A percentile compares a stretch with the other conserved stretches of the same genome.
Evolutionary conservation across 2,113 vertebrate species (phyloP).

Genomic region (Daboia siamensis): DNA sequence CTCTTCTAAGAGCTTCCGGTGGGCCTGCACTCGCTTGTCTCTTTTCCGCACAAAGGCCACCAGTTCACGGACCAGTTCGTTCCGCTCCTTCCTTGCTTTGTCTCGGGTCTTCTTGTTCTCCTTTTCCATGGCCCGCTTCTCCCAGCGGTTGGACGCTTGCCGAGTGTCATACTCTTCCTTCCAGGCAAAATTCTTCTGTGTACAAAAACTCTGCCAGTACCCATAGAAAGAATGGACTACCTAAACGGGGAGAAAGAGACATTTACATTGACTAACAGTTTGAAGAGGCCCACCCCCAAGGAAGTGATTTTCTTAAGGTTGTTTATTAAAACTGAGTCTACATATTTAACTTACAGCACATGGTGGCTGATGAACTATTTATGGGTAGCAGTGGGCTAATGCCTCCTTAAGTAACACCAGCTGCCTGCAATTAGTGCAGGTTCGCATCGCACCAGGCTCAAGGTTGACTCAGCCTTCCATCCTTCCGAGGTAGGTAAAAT

Average conservation of each 20-base stretch:
- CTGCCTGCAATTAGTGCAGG: too few relatives aligned
- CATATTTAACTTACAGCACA: background rate
- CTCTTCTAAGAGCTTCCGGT: slow-evolving; percentile 88
- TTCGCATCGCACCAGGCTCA: too few relatives aligned
- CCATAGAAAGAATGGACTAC: slow-evolving; percentile 93
- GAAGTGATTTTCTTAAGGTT: background rate
- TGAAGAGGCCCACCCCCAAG: background rate
- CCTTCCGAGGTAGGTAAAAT: too few relatives aligned
- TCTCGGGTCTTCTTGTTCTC: slow-evolving; percentile 94
- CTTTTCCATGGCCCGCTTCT: slow-evolving; percentile 97
- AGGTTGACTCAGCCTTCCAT: too few relatives aligned
- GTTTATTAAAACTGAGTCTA: background rate
- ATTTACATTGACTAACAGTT: too few relatives aligned
- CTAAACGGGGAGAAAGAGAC: slow-evolving; percentile 58
- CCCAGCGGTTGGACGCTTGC: slow-evolving; percentile 94
- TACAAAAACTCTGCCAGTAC: slow-evolving; percentile 97
- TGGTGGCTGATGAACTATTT: background rate
- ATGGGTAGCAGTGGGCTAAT: too few relatives aligned
- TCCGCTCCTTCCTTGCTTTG: slow-evolving; percentile 87
- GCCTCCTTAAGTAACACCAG: too few relatives aligned
- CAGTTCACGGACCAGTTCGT: slow-evolving; percentile 86
- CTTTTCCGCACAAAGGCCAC: slow-evolving; percentile 91
- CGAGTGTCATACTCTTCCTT: slow-evolving; percentile 94
- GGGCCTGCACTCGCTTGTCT: slow-evolving; percentile 89
- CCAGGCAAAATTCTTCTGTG: slow-evolving; percentile 90